Base-by-base conservation (phyloP, 2,888 invertebrate species). In the Nyleta sp. region DNA sequence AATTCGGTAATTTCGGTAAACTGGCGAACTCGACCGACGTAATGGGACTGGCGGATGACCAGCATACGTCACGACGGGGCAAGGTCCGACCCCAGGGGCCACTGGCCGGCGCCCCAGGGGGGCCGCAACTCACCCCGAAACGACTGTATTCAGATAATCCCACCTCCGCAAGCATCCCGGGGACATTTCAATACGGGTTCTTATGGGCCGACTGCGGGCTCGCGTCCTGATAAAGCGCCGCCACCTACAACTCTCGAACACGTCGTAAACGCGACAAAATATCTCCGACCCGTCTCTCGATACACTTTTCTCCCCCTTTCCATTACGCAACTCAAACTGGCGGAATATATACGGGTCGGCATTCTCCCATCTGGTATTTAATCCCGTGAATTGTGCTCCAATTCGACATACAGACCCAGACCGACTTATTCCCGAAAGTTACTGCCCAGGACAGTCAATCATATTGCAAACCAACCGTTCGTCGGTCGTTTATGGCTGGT, bases 111-210 rank as follows among this genome's bases (percentile, higher is more conserved):
- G 70, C 52, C 89, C 86, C 89, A 85, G 80, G 90, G 87, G 90
- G 84, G 84, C 83, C 84, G 85, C 89, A 88, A 89, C 85, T 89
- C 88, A 87, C 84, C 84, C 85, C 81, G 82, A 80, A 84, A 85
- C 86, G 85, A 86, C 87, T 85, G 87, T 88, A 90, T 89, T 89
- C 89, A 87, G 89, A 90, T 90, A 89, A 89, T 90, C 88, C 88
- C 73, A 85, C 86, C 86, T 84, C 78, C 83, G 81, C 77, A 68
- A 79, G 73, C 67, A 60, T 71, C 80, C 62, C 73, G 67, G 79
- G 80, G 85, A 87, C 86, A 85, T 88, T 88, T 88, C 87, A 87
- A 89, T 88, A 87, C 85, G 79, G 81, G 80, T 79, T 74, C 79
- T 80, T 78, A 76, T 73, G 68, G 73, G 68, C 50, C 64, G 57